A percentile compares a stretch with the other conserved stretches of the same genome.
Conservation (phyloP, 2,113 vertebrate species). For the Odocoileus hemionus region DNA sequence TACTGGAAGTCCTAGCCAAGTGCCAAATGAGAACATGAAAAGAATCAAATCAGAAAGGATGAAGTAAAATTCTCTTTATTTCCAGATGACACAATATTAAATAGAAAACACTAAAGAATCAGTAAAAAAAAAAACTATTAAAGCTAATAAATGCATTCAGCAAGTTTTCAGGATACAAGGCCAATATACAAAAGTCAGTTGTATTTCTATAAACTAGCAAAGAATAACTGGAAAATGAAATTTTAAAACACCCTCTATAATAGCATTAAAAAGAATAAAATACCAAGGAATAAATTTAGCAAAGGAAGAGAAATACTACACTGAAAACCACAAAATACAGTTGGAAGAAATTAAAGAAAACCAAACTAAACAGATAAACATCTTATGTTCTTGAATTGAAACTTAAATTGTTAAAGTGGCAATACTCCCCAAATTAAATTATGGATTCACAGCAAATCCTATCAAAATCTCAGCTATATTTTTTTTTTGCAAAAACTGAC, state of each 20-base stretch:
- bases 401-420: not conserved
- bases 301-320: not conserved
- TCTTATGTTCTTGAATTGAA: not conserved
- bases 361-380: not conserved
- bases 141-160: slow-evolving; percentile 1
- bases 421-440: not conserved
- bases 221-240: slow-evolving; percentile 24
- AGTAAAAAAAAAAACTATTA: not conserved
- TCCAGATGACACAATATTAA: not conserved
- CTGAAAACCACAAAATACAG: not conserved
- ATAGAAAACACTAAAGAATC: not conserved
- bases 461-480: not conserved
- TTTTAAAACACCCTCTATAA: not conserved
- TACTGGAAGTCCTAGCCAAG: not conserved
- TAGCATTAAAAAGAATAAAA: not conserved
- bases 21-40: slow-evolving; percentile 1
- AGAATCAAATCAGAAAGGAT: not conserved
- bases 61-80: not conserved
- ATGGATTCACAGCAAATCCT: not conserved
- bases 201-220: not conserved
- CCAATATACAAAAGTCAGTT: not conserved
- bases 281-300: slow-evolving; percentile 6
- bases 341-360: slow-evolving; percentile 1
- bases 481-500: not conserved
- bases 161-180: not conserved